Percentiles rank a stretch among this genome's conserved stretches.
Evolutionary conservation across 64 coral and sea anemone genomes (phyloP).

Genomic region (Montipora cactus): DNA sequence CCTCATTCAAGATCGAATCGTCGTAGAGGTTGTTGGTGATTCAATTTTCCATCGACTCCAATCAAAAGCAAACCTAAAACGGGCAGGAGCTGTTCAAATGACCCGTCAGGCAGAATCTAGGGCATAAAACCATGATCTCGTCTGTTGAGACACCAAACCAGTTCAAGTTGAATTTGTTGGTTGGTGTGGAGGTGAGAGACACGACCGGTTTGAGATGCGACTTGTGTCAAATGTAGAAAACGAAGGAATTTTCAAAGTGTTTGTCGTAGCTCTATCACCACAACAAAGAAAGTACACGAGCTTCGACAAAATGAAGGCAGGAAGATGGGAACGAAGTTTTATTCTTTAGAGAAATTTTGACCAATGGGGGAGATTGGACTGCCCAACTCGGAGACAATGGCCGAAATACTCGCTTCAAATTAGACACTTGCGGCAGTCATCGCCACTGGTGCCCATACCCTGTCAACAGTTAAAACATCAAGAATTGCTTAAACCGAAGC

Average conservation of each 20-base stretch:
- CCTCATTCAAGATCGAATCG: constrained; percentile 64
- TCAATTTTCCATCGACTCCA: constrained; percentile 39
- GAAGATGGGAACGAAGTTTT: neutral
- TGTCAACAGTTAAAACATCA: constrained; percentile 58
- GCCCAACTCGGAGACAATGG: constrained; percentile 66
- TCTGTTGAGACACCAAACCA: constrained; percentile 60
- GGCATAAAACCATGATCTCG: constrained; percentile 67
- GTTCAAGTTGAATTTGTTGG: constrained; percentile 51
- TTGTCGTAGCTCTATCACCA: constrained; percentile 33
- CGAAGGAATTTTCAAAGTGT: constrained; percentile 50
- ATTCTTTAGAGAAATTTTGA: constrained; percentile 54
- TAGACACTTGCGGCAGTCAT: constrained; percentile 75
- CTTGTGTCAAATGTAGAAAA: neutral
- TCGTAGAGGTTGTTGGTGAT: no score
- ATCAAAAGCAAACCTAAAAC: neutral
- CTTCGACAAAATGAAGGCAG: constrained; percentile 18
- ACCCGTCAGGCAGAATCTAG: constrained; percentile 65
- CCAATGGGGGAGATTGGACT: constrained; percentile 38
- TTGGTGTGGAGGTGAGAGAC: no score
- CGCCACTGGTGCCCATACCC: constrained; percentile 36
- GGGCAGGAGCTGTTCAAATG: constrained; percentile 27
- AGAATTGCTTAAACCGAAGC: neutral
- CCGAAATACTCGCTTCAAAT: constrained; percentile 57
- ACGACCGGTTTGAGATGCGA: constrained; percentile 19
- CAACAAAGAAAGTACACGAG: constrained; percentile 30